Conservation (phyloP, 2,113 vertebrate species). For the Litocranius walleri region DNA sequence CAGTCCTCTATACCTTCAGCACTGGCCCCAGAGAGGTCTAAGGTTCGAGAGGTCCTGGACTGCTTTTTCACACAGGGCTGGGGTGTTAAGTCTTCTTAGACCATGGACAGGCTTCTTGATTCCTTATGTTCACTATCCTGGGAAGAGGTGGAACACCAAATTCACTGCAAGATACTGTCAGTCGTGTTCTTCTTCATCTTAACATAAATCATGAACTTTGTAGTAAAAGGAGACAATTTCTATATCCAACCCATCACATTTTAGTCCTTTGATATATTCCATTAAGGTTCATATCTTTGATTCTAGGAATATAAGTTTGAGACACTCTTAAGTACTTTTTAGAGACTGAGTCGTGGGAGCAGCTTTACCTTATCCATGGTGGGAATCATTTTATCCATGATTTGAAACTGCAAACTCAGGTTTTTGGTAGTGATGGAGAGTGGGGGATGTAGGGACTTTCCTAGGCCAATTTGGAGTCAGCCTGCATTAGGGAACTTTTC, state of each 20-base stretch:
- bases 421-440: neutral
- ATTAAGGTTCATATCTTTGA: neutral
- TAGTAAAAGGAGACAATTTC: neutral
- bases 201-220: neutral
- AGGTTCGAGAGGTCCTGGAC: neutral
- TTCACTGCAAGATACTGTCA: neutral
- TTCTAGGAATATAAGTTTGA: neutral
- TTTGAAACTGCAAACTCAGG: neutral
- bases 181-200: neutral
- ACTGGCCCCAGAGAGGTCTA: neutral
- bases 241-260: neutral
- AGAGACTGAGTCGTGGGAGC: neutral
- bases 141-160: neutral
- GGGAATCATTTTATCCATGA: neutral
- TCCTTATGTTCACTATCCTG: neutral
- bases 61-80: neutral
- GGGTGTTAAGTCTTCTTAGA: neutral
- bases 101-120: neutral
- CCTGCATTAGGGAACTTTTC: neutral
- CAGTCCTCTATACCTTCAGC: neutral
- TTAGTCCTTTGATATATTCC: neutral
- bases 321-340: neutral
- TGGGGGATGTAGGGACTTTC: neutral
- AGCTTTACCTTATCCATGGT: neutral
- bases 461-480: constrained; percentile 7